Evolutionary conservation across 2,797 vertebrate species (phyloP), one percentile per base, ranked within the genome.

Genomic region (Catostomus latipinnis): DNA sequence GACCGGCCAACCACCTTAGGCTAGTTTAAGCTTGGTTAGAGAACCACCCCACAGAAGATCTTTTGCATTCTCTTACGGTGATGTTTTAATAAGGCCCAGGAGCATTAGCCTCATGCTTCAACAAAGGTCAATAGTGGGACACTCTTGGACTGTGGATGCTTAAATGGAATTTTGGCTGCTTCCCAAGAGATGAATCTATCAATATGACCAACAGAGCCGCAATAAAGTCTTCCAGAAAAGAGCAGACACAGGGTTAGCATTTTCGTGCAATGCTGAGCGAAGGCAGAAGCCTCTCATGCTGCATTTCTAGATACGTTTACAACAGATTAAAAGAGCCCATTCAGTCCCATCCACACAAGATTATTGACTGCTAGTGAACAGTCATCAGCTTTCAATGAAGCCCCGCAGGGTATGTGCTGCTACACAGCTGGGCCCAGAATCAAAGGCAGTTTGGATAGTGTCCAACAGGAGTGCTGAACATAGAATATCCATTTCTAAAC

Each of bases 401-500:
- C 53, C 34, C 61, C 46, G 6, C 9, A 49, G 69, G 67, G 34
- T 58, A 60, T 62, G 52, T 57, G 50, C 9, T 18, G 11, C 49
- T 70, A 72, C 77, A 75, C 69, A 76, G 50, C 48, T 79, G 57
- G 49, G 43, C 57, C 58, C 46, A 54, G 57, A 60, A 12, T 58
- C 77, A 54, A 83, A 65, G 6, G 6, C 60, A 68, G 50, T 83
- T 71, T 76, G 76, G 76, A 70, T 71, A 22, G 60, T 76, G 65
- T 74, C 71, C 76, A 79, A 62, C 48, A 74, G 50, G 52, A 72
- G 68, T 63, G 65, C 71, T 52, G 53, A 76, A 80, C 60, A 71
- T 63, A 14, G 63, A 71, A 66, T 76, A 76, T 83, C 67, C 58
- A 72, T 80, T 76, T 77, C 66, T 54, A 76, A 80, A 84, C 72